Percentiles rank a stretch among this genome's conserved stretches.
Evolutionary conservation across 2,888 invertebrate genomes (phyloP).

Genomic region (Ichneumon xanthorius): DNA sequence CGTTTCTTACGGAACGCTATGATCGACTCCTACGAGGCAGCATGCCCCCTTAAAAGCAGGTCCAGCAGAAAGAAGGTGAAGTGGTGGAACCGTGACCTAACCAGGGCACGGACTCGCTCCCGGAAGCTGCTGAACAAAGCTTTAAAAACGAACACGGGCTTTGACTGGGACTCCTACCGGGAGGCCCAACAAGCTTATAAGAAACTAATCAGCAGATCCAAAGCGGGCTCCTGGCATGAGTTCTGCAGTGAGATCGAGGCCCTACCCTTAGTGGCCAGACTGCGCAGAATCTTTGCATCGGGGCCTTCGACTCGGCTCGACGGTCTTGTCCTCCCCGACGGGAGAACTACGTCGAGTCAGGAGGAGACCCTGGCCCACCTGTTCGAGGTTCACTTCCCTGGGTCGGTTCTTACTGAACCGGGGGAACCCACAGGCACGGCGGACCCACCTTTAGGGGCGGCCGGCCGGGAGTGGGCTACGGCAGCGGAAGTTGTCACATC

Average conservation of each 20-base stretch:
- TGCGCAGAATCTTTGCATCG: constrained; percentile 40
- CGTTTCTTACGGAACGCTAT: constrained; percentile 10
- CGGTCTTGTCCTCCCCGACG: constrained; percentile 17
- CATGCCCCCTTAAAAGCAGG: constrained; percentile 35
- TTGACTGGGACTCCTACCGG: constrained; percentile 15
- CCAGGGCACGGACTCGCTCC: too few species aligned
- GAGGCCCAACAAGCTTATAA: constrained; percentile 12
- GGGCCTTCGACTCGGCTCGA: constrained; percentile 19
- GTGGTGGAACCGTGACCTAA: constrained; percentile 53
- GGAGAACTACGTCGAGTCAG: constrained; percentile 3
- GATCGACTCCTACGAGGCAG: constrained; percentile 39
- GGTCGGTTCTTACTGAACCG: not conserved
- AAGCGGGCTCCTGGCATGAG: constrained; percentile 4
- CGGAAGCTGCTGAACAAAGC: too few species aligned
- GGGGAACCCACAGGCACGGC: not conserved
- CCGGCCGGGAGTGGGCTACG: not conserved
- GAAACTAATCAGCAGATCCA: constrained; percentile 7
- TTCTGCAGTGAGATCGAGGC: constrained; percentile 41
- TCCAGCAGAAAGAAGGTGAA: constrained; percentile 17
- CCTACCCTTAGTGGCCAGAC: constrained; percentile 4
- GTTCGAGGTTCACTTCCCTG: too few species aligned
- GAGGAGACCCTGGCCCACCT: constrained; percentile 37
- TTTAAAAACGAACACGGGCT: too few species aligned
- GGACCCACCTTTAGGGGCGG: not conserved
- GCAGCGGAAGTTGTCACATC: too few species aligned